These are phyloP conservation scores for Charanyca ferruginea DNA, from an alignment of 2,888 invertebrate genomes.

Conservation along the genomic window DNA sequence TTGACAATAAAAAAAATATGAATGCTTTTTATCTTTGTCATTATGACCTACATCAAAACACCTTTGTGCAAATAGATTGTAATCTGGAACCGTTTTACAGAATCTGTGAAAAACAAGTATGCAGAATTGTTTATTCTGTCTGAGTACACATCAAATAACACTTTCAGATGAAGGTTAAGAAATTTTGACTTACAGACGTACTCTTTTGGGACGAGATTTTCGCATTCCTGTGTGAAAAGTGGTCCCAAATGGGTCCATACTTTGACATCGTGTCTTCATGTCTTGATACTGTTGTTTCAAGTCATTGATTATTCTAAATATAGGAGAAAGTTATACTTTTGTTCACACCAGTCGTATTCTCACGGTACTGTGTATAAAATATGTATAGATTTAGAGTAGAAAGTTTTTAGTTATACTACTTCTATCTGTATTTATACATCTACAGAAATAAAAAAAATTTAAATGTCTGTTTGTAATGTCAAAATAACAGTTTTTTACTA, in stretches of 20 bases:
- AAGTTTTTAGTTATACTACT: background rate
- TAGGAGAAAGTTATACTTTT: constrained; percentile 25
- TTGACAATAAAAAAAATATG: background rate
- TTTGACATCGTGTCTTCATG: background rate
- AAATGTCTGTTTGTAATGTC: too few species aligned
- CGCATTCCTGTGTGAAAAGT: background rate
- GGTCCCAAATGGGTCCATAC: background rate
- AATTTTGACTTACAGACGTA: background rate
- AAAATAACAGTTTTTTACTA: too few species aligned
- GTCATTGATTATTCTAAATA: background rate
- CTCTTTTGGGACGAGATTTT: background rate
- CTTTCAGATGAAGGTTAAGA: constrained; percentile 16
- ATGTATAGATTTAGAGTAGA: background rate
- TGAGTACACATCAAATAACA: constrained; percentile 14
- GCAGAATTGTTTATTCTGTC: constrained; percentile 26
- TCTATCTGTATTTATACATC: too few species aligned
- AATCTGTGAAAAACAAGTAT: constrained; percentile 31
- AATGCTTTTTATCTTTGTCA: constrained; percentile 16
- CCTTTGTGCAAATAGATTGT: constrained; percentile 26
- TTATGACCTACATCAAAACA: constrained; percentile 35
- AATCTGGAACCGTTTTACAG: constrained; percentile 24
- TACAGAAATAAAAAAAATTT: too few species aligned
- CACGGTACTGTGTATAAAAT: background rate
- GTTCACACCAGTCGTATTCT: background rate
- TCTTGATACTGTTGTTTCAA: background rate